Base-by-base conservation (phyloP, 2,113 vertebrate genomes). In the Psophia crepitans region DNA sequence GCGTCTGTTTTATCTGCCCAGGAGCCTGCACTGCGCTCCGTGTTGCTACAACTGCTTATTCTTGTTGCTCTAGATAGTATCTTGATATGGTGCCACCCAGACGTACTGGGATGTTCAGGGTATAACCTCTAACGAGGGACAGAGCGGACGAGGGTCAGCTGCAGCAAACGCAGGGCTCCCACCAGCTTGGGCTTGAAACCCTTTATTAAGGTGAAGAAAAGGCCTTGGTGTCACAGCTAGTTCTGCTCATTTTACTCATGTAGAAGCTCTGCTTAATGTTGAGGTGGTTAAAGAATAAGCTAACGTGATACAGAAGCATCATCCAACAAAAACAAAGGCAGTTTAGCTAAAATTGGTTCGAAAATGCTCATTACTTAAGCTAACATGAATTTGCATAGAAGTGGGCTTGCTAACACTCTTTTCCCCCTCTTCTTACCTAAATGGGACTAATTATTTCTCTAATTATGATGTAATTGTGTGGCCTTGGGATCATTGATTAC, bases 351-450 rank as follows among this genome's bases (percentile, higher is more conserved):
- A 92, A 71, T 30, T 33, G 44, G 22, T 71, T 89, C 69, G 44
- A 79, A 94, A 89, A 93, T 14, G 22, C 39, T 94, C 48, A 12
- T 84, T 87, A 91, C 92, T 97, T 93, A 92, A 74, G 37, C 65
- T 37, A 70, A 64, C 7, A 23, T 12, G 82, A 73, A 79, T 87
- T 64, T 87, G 65, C 14, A 10, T 61, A 49, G 32, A 53, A n/a
- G 39, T 53, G 77, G 75, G 57, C 57, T 95, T 78, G 37, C 53
- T 75, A 76, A 46, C 32, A 24, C 35, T 70, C 33, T 75, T 74
- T 27, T 1, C 17, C 23, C 56, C 37, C 5, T 41, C 58, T 84
- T 58, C 53, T 83, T 64, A 83, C 65, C 63, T 65, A 90, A 84
- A 58, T 60, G 48, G 35, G 44, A 64, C 53, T 83, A 82, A 91